A percentile compares a stretch with the other conserved stretches of the same genome.
These are phyloP conservation scores for Drosophila flavopinicola DNA, from an alignment of 2,888 invertebrate species.

Conservation along the genomic window DNA sequence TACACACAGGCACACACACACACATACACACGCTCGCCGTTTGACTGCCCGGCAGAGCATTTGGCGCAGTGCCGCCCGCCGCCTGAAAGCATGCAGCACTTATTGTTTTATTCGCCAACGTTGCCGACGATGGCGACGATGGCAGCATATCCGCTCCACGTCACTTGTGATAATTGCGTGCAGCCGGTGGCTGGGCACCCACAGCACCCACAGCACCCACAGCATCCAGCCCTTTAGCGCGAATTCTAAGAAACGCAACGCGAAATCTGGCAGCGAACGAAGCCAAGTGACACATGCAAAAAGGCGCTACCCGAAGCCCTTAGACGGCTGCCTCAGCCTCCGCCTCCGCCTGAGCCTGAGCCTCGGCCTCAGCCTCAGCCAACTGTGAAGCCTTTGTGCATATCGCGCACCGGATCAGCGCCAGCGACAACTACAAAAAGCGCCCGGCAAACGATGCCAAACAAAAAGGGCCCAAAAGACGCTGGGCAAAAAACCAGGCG, in stretches of 20 bases:
- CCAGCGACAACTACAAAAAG: slow-evolving; percentile 56
- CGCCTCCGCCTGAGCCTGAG: too few relatives aligned
- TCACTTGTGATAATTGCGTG: slow-evolving; percentile 80
- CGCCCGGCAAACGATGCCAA: slow-evolving; percentile 45
- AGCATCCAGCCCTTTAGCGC: slow-evolving; percentile 1
- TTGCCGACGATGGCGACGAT: slow-evolving; percentile 34
- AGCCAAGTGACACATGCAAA: slow-evolving; percentile 55
- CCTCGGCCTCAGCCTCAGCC: too few relatives aligned
- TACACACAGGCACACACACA: neutral
- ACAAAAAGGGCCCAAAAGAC: slow-evolving; percentile 40
- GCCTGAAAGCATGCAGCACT: slow-evolving; percentile 78
- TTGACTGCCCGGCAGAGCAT: slow-evolving; percentile 62
- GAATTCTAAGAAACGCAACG: slow-evolving; percentile 66
- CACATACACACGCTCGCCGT: slow-evolving; percentile 33
- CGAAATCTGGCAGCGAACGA: slow-evolving; percentile 63
- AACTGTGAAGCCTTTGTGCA: slow-evolving; percentile 75
- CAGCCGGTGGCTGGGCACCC: slow-evolving; percentile 54
- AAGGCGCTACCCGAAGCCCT: slow-evolving; percentile 47
- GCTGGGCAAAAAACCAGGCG: slow-evolving; percentile 8
- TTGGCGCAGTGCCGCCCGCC: slow-evolving; percentile 66
- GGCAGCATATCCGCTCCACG: slow-evolving; percentile 78
- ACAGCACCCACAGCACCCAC: neutral
- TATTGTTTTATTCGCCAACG: slow-evolving; percentile 74
- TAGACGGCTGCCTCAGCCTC: slow-evolving; percentile 48
- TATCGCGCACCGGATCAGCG: slow-evolving; percentile 76